Conservation (phyloP, 1,140 invertebrate genomes). For the Prorops nasuta region DNA sequence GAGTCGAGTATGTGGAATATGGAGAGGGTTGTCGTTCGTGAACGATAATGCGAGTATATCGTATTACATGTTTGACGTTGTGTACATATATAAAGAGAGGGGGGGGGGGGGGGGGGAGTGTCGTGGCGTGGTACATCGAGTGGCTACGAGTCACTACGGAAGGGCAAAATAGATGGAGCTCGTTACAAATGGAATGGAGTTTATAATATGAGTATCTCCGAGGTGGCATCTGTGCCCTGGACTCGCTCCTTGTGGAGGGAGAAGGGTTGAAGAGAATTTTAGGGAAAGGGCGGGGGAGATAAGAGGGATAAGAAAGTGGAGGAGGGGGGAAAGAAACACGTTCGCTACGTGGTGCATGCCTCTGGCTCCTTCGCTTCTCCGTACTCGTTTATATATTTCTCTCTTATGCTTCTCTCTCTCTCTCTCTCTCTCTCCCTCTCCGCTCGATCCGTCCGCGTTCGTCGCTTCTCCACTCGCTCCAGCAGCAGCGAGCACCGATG, state of each 20-base stretch:
- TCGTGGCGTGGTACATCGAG: constrained; percentile 23
- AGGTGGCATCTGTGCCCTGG: constrained; percentile 46
- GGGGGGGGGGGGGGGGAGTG: too few species aligned
- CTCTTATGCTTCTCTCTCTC: constrained; percentile 27
- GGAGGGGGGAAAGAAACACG: neutral
- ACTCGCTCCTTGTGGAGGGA: constrained; percentile 29
- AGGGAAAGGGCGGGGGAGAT: neutral
- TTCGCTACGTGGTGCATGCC: neutral
- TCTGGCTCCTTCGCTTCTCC: constrained; percentile 41
- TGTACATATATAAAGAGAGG: too few species aligned
- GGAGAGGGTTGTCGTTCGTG: too few species aligned
- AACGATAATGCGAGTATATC: constrained; percentile 49
- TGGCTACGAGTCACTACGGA: too few species aligned
- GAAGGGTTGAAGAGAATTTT: neutral
- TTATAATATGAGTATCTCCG: constrained; percentile 56
- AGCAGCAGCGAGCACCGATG: constrained; percentile 27
- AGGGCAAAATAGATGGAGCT: constrained; percentile 56
- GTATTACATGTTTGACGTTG: too few species aligned
- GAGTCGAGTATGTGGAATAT: too few species aligned
- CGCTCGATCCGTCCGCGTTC: constrained; percentile 1
- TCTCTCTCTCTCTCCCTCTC: constrained; percentile 11
- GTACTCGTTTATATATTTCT: constrained; percentile 54
- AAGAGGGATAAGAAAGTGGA: neutral
- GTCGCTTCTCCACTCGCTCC: constrained; percentile 6
- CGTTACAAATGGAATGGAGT: constrained; percentile 58